Percentiles rank a stretch among this genome's conserved stretches.
phyloP scores from a whole-genome alignment of 2,113 vertebrate species.

The Oreochromis niloticus region DNA sequence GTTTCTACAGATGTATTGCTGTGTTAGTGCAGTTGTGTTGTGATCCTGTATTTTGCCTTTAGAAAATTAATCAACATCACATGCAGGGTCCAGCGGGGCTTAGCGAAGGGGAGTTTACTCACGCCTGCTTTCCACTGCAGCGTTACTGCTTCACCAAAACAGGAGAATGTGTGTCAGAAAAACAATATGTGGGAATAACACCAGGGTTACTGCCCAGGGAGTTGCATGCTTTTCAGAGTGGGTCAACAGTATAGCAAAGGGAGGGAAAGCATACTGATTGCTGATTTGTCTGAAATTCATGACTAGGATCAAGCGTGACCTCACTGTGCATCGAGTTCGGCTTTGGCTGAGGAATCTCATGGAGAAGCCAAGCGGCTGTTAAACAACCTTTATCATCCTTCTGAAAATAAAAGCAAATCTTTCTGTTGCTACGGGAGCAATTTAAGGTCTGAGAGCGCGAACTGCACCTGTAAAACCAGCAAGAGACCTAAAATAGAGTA shows the following conservation, averaged over 20 bases:
- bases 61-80: conserved; percentile 10
- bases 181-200: conserved; percentile 5
- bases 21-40: background rate
- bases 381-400: background rate
- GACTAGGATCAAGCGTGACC: conserved; percentile 11
- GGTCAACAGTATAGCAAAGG: background rate
- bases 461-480: background rate
- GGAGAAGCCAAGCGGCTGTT: background rate
- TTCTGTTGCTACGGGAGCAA: background rate
- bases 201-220: background rate
- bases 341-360: background rate
- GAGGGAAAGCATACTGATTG: conserved; percentile 23
- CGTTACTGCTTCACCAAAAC: background rate
- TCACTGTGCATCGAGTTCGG: background rate
- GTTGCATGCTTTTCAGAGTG: background rate
- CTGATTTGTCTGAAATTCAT: conserved; percentile 40
- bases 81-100: background rate
- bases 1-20: background rate
- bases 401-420: background rate
- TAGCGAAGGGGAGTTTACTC: background rate
- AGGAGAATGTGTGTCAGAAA: conserved; percentile 28
- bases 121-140: background rate
- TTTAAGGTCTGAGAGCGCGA: background rate
- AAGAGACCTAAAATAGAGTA: background rate
- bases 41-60: background rate